Evolutionary conservation across 2,888 invertebrate species (phyloP), one percentile per base, ranked within the genome.

Genomic region (Pogonocherus hispidulus): DNA sequence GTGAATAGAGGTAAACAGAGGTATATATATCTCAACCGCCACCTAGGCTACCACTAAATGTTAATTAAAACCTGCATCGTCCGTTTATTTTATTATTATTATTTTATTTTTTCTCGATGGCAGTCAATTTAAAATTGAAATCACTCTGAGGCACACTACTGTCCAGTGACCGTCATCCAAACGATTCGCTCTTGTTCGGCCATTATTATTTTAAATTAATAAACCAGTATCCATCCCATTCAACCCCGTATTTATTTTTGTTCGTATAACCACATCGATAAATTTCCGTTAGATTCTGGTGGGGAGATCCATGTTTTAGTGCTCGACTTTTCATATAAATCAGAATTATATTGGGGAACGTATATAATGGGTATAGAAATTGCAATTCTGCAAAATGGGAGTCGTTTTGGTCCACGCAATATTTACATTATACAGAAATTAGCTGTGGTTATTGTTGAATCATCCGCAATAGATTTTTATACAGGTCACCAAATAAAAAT

Each of bases 181-280:
- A 35, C 19, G 35, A 19, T 19, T n/a, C 16, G 18, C 16, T 35
- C 19, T 20, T 35, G 37, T 20, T 19, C 14, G 20, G 14, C 11
- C 44, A 22, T 56, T 44, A 41, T 56, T 37, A 16, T 44, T 56
- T 56, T 41, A 56, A 56, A 56, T 56, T 41, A 56, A 41, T 56
- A 56, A 56, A 41, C 18, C 56, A 41, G n/a, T n/a, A n/a, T n/a
- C n/a, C n/a, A 56, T 20, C 41, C 41, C 41, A 41, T 20, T 56
- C 19, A 56, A 56, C 37, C 16, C 41, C 14, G 44, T 44, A 41
- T 22, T 41, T 41, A 23, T 23, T 22, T 27, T 22, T 27, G 27
- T 6, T 4, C 16, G 5, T 27, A 8, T 27, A 11, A 18, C 11
- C 27, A 16, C 14, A 11, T 27, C 23, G 27, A 51, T 51, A 51